Evolutionary conservation across 30 jellyfish, hydroid and myxozoan species (phyloP).

Genomic region (Rhopilema esculentum): DNA sequence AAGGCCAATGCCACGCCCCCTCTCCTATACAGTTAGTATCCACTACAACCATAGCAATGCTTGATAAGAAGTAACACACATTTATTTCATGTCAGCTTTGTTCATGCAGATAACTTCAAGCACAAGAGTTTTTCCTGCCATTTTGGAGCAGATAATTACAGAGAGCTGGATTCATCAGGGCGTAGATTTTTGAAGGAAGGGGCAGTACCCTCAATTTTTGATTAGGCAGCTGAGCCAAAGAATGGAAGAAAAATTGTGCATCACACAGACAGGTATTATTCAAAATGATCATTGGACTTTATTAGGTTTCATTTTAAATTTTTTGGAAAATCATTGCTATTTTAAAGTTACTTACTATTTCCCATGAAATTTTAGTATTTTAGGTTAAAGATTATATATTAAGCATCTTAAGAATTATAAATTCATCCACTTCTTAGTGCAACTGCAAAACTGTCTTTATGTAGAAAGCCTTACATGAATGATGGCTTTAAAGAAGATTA

Average conservation of each 20-base stretch:
- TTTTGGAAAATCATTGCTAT: neutral
- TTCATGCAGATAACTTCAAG: no score
- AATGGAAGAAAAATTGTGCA: neutral
- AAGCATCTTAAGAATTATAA: neutral
- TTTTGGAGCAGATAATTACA: no score
- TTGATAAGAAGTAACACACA: no score
- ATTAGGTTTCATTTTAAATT: neutral
- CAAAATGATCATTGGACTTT: neutral
- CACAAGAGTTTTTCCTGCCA: no score
- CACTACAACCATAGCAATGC: no score
- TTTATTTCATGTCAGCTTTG: no score
- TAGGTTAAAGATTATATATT: neutral
- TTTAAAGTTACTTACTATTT: neutral
- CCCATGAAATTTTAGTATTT: neutral
- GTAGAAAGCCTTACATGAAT: neutral
- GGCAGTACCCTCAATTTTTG: slow-evolving; percentile 37
- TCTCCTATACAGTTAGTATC: no score
- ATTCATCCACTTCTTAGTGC: neutral
- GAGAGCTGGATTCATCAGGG: no score
- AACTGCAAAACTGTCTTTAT: neutral
- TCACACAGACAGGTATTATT: neutral
- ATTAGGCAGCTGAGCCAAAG: neutral
- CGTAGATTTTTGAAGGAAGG: slow-evolving; percentile 12
- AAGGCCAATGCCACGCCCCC: no score
- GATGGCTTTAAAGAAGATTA: neutral